Evolutionary conservation across 2,888 invertebrate genomes (phyloP).

Genomic region (Nasonia oneida): DNA sequence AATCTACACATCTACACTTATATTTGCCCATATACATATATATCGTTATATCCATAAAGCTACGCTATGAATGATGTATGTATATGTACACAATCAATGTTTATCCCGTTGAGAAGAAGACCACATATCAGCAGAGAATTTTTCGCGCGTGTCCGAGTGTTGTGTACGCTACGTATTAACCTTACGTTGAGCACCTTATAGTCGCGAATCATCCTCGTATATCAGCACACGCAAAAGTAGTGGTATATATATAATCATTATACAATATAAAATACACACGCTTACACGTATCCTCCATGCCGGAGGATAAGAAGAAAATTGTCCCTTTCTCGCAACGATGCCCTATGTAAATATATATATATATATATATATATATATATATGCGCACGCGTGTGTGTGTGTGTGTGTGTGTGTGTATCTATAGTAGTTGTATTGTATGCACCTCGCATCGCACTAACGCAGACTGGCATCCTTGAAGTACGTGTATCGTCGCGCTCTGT

Average conservation of each 20-base stretch:
- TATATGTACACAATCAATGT: slow-evolving; percentile 18
- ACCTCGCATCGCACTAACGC: slow-evolving; percentile 71
- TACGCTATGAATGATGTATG: neutral
- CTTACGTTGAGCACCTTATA: slow-evolving; percentile 46
- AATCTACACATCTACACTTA: neutral
- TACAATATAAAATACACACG: neutral
- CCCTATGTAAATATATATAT: neutral
- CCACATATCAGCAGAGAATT: slow-evolving; percentile 1
- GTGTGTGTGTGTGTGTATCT: neutral
- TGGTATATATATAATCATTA: neutral
- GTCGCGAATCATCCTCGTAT: slow-evolving; percentile 45
- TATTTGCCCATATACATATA: neutral
- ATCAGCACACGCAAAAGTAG: slow-evolving; percentile 10
- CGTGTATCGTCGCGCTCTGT: slow-evolving; percentile 74
- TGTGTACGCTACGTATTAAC: neutral
- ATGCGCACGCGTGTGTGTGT: too few relatives aligned
- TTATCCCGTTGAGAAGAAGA: slow-evolving; percentile 13
- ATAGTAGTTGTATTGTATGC: slow-evolving; percentile 53
- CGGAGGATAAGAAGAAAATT: neutral
- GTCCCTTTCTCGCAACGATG: neutral
- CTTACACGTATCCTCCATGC: slow-evolving; percentile 20
- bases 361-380: too few relatives aligned
- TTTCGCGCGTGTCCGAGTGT: neutral
- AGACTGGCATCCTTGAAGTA: slow-evolving; percentile 71
- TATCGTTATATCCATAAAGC: neutral